Conservation (phyloP, 2,797 vertebrate genomes). For the Percopsis omiscomaycus region DNA sequence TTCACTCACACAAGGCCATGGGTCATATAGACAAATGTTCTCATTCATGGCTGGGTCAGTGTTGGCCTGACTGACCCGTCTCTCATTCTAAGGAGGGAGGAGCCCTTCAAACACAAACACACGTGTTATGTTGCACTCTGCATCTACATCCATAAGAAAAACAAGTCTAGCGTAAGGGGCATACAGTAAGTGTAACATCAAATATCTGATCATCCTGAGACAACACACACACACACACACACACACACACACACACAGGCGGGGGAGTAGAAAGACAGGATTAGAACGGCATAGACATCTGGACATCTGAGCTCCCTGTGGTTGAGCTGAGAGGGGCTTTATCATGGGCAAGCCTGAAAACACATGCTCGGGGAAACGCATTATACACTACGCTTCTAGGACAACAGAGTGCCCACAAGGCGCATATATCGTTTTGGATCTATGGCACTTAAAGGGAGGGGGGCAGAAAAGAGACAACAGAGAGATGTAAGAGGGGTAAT, state of each 20-base stretch:
- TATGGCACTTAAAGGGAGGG: neutral
- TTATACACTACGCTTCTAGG: neutral
- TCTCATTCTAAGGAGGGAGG: slow-evolving; percentile 27
- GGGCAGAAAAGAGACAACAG: neutral
- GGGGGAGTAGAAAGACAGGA: slow-evolving; percentile 40
- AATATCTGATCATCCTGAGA: neutral
- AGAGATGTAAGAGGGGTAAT: too few relatives aligned
- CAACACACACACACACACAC: neutral
- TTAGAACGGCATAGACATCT: slow-evolving; percentile 56
- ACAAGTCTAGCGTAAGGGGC: slow-evolving; percentile 20
- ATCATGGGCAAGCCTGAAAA: slow-evolving; percentile 19
- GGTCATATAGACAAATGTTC: slow-evolving; percentile 41
- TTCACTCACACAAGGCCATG: slow-evolving; percentile 27
- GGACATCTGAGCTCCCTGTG: slow-evolving; percentile 46
- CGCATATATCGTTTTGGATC: too few relatives aligned
- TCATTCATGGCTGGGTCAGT: slow-evolving; percentile 49
- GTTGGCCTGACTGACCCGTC: slow-evolving; percentile 42
- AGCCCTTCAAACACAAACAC: slow-evolving; percentile 24
- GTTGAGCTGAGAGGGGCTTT: slow-evolving; percentile 50
- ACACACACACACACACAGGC: slow-evolving; percentile 7
- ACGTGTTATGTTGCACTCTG: slow-evolving; percentile 1
- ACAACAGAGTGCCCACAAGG: neutral
- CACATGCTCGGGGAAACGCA: slow-evolving; percentile 31
- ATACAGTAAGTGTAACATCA: too few relatives aligned
- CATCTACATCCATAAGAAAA: slow-evolving; percentile 24